Conservation (phyloP, 1,140 invertebrate species). For the Drosophila ogumai region DNA sequence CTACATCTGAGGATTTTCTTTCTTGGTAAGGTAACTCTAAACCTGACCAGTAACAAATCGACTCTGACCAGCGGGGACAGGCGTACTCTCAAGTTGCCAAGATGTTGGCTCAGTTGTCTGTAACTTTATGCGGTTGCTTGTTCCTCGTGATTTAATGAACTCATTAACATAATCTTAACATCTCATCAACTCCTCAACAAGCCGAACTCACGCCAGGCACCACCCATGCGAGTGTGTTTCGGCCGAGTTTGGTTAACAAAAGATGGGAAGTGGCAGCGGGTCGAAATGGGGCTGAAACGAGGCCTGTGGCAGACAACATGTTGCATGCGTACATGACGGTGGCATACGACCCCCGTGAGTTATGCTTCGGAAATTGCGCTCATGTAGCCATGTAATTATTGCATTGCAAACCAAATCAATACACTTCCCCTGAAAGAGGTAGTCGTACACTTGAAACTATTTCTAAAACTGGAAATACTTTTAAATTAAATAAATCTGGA, state of each 20-base stretch:
- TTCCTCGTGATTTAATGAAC: constrained; percentile 77
- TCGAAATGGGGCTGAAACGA: not conserved
- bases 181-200: constrained; percentile 75
- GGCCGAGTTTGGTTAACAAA: constrained; percentile 44
- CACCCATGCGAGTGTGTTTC: constrained; percentile 15
- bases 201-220: constrained; percentile 49
- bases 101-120: constrained; percentile 12
- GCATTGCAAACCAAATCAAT: constrained; percentile 72
- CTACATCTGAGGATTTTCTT: not conserved
- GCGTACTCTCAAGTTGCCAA: not conserved
- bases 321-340: constrained; percentile 56
- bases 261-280: constrained; percentile 1
- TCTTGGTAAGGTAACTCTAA: constrained; percentile 10
- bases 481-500: not conserved
- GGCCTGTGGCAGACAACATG: constrained; percentile 62
- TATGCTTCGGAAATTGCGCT: constrained; percentile 71
- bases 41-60: not conserved
- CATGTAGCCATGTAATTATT: constrained; percentile 79
- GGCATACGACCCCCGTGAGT: constrained; percentile 44
- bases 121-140: constrained; percentile 51
- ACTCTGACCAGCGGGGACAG: not conserved
- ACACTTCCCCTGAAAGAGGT: constrained; percentile 30
- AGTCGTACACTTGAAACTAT: not conserved
- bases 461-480: not conserved
- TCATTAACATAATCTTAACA: constrained; percentile 83